These are phyloP conservation scores for Punctoribates punctum DNA, from an alignment of 2,888 invertebrate genomes.

Conservation along the genomic window DNA sequence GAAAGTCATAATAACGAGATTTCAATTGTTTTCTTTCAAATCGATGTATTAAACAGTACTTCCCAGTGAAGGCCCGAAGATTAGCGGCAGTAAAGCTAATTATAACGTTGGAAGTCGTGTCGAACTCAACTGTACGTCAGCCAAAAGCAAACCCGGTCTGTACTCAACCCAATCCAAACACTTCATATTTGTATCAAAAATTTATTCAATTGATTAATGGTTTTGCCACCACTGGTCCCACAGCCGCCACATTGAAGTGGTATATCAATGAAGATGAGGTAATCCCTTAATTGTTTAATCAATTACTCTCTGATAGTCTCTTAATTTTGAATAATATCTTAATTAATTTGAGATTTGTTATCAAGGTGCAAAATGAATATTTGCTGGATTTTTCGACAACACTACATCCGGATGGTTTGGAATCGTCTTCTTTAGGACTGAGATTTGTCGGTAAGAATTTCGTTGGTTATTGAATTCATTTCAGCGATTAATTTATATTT, in stretches of 20 bases:
- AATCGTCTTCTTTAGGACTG: constrained; percentile 47
- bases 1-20: constrained; percentile 4
- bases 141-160: constrained; percentile 62
- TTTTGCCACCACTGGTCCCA: neutral
- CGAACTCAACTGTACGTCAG: constrained; percentile 70
- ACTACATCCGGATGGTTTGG: constrained; percentile 47
- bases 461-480: neutral
- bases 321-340: neutral
- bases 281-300: constrained; percentile 44
- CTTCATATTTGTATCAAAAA: neutral
- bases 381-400: constrained; percentile 46
- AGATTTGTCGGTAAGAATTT: constrained; percentile 45
- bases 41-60: constrained; percentile 43
- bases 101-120: constrained; percentile 66
- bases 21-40: constrained; percentile 13
- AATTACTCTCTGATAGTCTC: neutral
- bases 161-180: neutral
- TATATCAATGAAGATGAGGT: constrained; percentile 71
- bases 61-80: constrained; percentile 67
- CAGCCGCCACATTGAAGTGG: constrained; percentile 70
- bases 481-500: constrained; percentile 24
- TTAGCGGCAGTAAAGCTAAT: constrained; percentile 66
- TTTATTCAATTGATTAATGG: neutral
- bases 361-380: constrained; percentile 46
- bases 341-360: constrained; percentile 21